A percentile compares a stretch with the other conserved stretches of the same genome.
These are phyloP conservation scores for Cetonia aurata DNA, from an alignment of 2,888 invertebrate species.

Conservation along the genomic window DNA sequence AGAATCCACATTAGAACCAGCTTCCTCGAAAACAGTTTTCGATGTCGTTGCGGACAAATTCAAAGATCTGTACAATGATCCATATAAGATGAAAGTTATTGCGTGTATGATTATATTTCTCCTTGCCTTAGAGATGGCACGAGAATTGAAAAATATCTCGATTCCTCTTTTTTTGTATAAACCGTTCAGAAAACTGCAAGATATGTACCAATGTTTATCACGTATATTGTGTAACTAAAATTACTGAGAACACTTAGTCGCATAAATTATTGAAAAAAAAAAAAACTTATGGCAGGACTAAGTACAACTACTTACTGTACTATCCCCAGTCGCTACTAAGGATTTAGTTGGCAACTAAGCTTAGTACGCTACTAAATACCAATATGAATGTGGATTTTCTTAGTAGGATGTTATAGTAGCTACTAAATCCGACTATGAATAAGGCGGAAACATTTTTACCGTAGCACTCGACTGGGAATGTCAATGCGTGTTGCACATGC, in stretches of 20 bases:
- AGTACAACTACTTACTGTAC: no score
- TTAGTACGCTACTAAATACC: no score
- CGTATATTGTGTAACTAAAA: constrained; percentile 13
- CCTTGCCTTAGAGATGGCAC: constrained; percentile 53
- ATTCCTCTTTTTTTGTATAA: constrained; percentile 51
- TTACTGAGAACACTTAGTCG: no score
- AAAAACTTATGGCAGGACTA: no score
- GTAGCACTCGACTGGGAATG: no score
- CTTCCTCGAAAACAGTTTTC: neutral
- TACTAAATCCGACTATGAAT: no score
- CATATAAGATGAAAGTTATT: constrained; percentile 49
- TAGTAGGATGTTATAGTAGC: no score
- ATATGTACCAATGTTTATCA: constrained; percentile 28
- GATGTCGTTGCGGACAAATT: constrained; percentile 7
- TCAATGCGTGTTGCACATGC: no score
- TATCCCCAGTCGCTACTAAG: no score
- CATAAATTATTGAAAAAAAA: neutral
- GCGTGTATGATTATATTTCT: constrained; percentile 51
- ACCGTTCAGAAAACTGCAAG: constrained; percentile 46
- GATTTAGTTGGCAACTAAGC: no score
- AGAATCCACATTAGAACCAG: constrained; percentile 3
- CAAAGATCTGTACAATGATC: constrained; percentile 46
- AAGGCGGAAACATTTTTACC: no score
- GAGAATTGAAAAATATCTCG: constrained; percentile 51
- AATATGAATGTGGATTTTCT: no score